A percentile compares a stretch with the other conserved stretches of the same genome.
These are phyloP conservation scores for Ctenopoma multispine DNA, from an alignment of 2,797 vertebrate species.

Conservation along the genomic window DNA sequence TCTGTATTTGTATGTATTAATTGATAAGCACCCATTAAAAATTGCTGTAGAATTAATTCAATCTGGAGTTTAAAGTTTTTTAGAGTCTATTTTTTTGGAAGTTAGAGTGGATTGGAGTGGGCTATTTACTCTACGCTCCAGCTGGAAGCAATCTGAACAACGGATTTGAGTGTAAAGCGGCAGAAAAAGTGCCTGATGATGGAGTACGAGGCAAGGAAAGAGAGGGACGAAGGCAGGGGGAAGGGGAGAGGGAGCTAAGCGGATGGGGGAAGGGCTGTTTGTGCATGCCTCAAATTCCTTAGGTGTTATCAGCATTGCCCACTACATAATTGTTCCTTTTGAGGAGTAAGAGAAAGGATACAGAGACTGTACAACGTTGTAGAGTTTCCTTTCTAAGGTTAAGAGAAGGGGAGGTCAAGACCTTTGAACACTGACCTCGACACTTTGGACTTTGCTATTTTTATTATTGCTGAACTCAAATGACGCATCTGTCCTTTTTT, in stretches of 20 bases:
- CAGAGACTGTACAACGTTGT: slow-evolving; percentile 37
- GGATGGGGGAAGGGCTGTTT: slow-evolving; percentile 83
- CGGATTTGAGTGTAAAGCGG: slow-evolving; percentile 66
- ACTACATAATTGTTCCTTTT: slow-evolving; percentile 76
- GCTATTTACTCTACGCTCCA: slow-evolving; percentile 51
- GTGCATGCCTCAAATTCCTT: slow-evolving; percentile 84
- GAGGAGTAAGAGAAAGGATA: slow-evolving; percentile 53
- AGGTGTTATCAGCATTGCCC: slow-evolving; percentile 82
- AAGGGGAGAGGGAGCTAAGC: slow-evolving; percentile 40
- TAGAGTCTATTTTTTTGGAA: slow-evolving; percentile 11
- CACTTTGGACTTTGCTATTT: slow-evolving; percentile 30
- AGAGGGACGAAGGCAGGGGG: slow-evolving; percentile 59
- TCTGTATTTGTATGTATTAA: no score
- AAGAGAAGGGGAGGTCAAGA: slow-evolving; percentile 11
- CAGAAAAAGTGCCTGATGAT: slow-evolving; percentile 65
- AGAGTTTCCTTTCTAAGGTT: slow-evolving; percentile 30
- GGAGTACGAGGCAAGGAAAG: slow-evolving; percentile 68
- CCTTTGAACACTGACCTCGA: slow-evolving; percentile 14
- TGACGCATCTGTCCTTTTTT: not conserved
- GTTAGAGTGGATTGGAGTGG: slow-evolving; percentile 23
- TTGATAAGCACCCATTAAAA: no score
- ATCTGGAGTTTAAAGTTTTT: not conserved
- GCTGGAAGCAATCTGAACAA: slow-evolving; percentile 75
- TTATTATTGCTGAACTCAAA: not conserved
- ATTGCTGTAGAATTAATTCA: not conserved